Evolutionary conservation across 2,888 invertebrate species (phyloP), one percentile per base, ranked within the genome.

Genomic region (Hymenopus coronatus): DNA sequence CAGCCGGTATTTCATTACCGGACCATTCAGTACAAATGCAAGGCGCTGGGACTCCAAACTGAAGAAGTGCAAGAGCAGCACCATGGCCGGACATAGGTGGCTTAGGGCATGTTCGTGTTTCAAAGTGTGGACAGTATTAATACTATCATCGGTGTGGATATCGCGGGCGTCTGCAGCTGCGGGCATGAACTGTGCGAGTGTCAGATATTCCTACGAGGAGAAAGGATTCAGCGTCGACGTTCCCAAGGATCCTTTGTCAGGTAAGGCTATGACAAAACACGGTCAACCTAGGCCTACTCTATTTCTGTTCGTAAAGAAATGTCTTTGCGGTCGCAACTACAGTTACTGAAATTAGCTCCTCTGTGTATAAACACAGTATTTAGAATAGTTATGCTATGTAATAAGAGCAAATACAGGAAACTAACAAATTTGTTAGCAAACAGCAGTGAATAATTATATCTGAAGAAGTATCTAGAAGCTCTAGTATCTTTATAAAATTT

Each of bases 171-270:
- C 86, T 89, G 87, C 86, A 40, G 40, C 40, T 40, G 25, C 92
- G 93, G 89, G 92, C 92, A 89, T 89, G 54, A 89, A 88, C 46
- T 89, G 89, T 88, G 88, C 86, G n/a, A 88, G 84, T 70, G 83
- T 89, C 14, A 86, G 88, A 40, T 89, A 89, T 83, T 81, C 89
- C 15, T 89, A 89, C 82, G 89, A 89, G 54, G 89, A 85, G 83
- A 88, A 81, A 28, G 89, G 89, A 27, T 54, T 88, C 84, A 85
- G 88, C 82, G 89, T 85, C n/a, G 88, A 88, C 25, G 89, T 88
- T 28, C 89, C 89, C 30, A 89, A 70, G 28, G 85, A 89, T 83
- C 89, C 89, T n/a, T 87, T 89, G 54, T 82, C 89, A 88, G 89
- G 89, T 89, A 83, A 86, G 30, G n/a, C 40, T 40, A 40, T 40